Conservation (phyloP, 2,797 vertebrate species). For the Pseudocheirus occidentalis region DNA sequence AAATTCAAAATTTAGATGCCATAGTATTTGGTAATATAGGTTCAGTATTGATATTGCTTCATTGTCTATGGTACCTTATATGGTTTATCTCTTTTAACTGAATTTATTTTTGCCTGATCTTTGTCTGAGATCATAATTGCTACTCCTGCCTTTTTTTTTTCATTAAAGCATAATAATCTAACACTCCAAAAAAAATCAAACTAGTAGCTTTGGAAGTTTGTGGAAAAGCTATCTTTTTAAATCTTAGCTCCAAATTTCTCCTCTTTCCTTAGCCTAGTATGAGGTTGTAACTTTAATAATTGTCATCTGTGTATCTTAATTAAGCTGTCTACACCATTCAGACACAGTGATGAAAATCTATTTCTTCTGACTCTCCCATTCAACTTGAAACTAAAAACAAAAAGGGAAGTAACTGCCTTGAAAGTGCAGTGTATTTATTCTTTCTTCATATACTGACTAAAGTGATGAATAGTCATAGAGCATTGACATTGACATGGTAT, state of each 20-base stretch:
- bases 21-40: too few relatives aligned
- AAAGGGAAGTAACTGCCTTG: neutral
- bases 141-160: too few relatives aligned
- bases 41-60: too few relatives aligned
- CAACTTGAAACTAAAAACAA: neutral
- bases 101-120: too few relatives aligned
- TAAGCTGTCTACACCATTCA: neutral
- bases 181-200: neutral
- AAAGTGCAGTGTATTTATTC: neutral
- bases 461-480: neutral
- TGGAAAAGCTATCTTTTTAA: neutral
- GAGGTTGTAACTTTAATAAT: neutral
- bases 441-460: neutral
- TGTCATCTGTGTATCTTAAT: neutral
- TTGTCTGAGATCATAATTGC: too few relatives aligned
- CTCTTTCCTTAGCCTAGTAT: neutral
- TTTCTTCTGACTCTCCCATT: neutral
- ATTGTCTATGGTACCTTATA: too few relatives aligned
- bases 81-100: too few relatives aligned
- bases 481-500: neutral
- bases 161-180: too few relatives aligned
- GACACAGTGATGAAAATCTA: neutral
- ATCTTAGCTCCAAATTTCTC: neutral
- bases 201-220: neutral
- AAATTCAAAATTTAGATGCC: neutral